A percentile compares a stretch with the other conserved stretches of the same genome.
phyloP scores from a whole-genome alignment of 2,113 vertebrate genomes.

The Nettapus auritus region DNA sequence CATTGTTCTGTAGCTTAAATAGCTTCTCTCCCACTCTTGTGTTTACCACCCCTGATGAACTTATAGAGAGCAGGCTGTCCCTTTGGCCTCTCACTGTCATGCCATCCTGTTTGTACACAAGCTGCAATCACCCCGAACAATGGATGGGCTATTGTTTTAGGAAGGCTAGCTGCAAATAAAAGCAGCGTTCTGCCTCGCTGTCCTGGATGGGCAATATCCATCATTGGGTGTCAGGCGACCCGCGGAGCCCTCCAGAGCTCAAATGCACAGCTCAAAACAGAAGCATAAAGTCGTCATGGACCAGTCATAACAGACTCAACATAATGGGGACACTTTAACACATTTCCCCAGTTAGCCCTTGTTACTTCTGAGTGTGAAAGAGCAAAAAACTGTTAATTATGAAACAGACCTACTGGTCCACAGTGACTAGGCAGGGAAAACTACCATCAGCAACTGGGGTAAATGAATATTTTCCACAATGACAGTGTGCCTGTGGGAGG shows the following conservation, averaged over 20 bases:
- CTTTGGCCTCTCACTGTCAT: conserved; percentile 16
- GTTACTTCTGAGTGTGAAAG: conserved; percentile 2
- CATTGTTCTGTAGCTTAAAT: conserved; percentile 70
- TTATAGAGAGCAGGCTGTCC: conserved; percentile 56
- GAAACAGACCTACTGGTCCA: neutral
- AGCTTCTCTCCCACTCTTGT: conserved; percentile 37
- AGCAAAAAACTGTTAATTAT: neutral
- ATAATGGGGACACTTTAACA: conserved; percentile 5
- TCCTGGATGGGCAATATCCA: neutral
- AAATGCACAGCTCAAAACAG: neutral
- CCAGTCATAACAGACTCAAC: neutral
- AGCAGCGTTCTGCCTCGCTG: neutral
- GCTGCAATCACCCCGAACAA: neutral
- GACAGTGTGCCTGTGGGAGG: neutral
- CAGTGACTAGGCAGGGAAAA: neutral
- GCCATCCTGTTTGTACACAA: neutral
- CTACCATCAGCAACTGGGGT: neutral
- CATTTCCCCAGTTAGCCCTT: conserved; percentile 38
- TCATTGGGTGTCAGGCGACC: neutral
- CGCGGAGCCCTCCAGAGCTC: neutral
- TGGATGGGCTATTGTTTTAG: conserved; percentile 1
- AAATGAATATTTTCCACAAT: conserved; percentile 8
- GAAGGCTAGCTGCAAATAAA: neutral
- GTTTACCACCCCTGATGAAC: conserved; percentile 57
- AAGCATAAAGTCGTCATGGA: neutral